Percentiles rank a stretch among this genome's conserved stretches.
These are phyloP conservation scores for Parazoanthus atlanticus DNA, from an alignment of 92 coral and sea anemone genomes.

Conservation along the genomic window DNA sequence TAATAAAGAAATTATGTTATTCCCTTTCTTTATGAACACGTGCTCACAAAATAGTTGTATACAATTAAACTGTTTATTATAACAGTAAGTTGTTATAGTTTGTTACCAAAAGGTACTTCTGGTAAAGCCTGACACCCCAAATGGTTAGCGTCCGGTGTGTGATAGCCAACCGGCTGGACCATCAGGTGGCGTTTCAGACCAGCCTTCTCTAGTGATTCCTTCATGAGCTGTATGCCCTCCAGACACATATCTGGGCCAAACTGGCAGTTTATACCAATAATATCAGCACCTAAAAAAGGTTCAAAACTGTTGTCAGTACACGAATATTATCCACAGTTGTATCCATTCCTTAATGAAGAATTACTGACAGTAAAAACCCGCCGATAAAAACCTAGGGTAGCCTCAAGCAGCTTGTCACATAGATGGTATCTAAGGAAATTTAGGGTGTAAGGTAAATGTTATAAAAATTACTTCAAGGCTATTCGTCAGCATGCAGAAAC, in stretches of 20 bases:
- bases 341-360: too few species aligned
- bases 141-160: slow-evolving; percentile 62
- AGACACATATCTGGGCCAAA: slow-evolving; percentile 62
- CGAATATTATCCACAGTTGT: not conserved
- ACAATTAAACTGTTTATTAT: not conserved
- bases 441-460: too few species aligned
- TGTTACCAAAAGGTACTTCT: slow-evolving; percentile 67
- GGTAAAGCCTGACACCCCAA: slow-evolving; percentile 55
- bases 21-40: not conserved
- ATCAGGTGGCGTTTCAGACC: slow-evolving; percentile 56
- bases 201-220: slow-evolving; percentile 65
- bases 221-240: slow-evolving; percentile 57
- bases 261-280: slow-evolving; percentile 73
- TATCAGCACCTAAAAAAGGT: slow-evolving; percentile 63
- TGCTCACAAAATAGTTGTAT: too few species aligned
- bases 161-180: slow-evolving; percentile 73
- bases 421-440: too few species aligned
- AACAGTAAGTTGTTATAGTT: too few species aligned
- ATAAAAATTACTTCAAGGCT: too few species aligned
- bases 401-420: too few species aligned
- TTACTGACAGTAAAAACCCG: too few species aligned
- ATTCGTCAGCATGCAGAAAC: too few species aligned
- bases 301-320: slow-evolving; percentile 47
- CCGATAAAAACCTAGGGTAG: too few species aligned
- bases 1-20: not conserved